Percentiles rank a stretch among this genome's conserved stretches.
Conservation (phyloP, 2,888 invertebrate genomes). For the Crematogaster levior region DNA sequence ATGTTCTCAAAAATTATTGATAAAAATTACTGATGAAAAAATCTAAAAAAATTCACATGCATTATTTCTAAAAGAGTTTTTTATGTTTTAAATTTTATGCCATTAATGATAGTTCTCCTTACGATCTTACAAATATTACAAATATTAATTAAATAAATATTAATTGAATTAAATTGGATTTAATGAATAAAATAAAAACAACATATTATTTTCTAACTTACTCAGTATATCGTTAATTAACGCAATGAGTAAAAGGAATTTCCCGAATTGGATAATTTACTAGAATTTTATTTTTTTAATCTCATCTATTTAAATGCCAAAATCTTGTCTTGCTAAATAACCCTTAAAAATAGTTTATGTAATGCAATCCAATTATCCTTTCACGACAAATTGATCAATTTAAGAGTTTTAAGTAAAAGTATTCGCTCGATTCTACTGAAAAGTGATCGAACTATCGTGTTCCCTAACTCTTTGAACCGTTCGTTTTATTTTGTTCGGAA, state of each 20-base stretch:
- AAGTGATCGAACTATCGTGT: background rate
- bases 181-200: background rate
- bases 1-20: too few relatives aligned
- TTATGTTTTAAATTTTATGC: too few relatives aligned
- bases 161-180: background rate
- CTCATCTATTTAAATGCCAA: constrained; percentile 1
- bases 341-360: background rate
- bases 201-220: background rate
- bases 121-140: too few relatives aligned
- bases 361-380: background rate
- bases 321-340: background rate
- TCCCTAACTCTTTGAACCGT: background rate
- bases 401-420: background rate
- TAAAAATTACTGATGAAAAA: too few relatives aligned
- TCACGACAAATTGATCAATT: background rate
- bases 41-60: too few relatives aligned
- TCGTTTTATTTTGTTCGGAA: background rate
- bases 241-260: background rate
- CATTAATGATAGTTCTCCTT: too few relatives aligned
- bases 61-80: too few relatives aligned
- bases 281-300: background rate
- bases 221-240: background rate
- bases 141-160: background rate
- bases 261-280: background rate
- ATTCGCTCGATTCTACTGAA: background rate